These are phyloP conservation scores for Amblyteles armatorius DNA, from an alignment of 2,888 invertebrate genomes.

Conservation along the genomic window DNA sequence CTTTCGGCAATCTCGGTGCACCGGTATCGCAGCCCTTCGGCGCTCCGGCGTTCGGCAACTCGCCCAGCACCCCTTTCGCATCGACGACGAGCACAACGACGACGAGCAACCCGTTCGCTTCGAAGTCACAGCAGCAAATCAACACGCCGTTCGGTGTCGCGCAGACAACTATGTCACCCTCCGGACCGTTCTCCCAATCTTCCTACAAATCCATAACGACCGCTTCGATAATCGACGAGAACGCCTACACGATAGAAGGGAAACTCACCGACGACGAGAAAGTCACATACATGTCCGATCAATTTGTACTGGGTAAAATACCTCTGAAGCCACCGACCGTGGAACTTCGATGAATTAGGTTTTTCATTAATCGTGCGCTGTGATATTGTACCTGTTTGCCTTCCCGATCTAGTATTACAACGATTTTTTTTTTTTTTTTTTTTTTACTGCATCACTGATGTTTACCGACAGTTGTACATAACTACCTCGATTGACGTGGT, in stretches of 20 bases:
- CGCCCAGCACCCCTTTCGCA: constrained; percentile 60
- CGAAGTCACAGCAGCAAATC: constrained; percentile 59
- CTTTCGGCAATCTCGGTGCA: constrained; percentile 32
- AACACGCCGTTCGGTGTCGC: constrained; percentile 66
- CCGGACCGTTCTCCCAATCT: constrained; percentile 70
- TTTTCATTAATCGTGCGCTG: constrained; percentile 44
- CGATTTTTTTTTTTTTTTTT: constrained; percentile 20
- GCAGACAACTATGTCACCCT: constrained; percentile 60
- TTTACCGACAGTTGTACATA: constrained; percentile 23
- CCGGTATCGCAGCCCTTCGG: constrained; percentile 52
- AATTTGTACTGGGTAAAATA: constrained; percentile 79
- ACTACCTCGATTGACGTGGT: not conserved
- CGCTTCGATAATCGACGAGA: constrained; percentile 74
- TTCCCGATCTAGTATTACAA: not conserved
- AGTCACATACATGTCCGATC: constrained; percentile 74
- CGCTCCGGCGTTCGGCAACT: constrained; percentile 38
- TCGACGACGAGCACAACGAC: constrained; percentile 59
- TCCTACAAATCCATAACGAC: constrained; percentile 68
- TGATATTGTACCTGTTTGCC: constrained; percentile 51
- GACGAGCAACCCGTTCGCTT: constrained; percentile 68
- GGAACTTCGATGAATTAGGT: constrained; percentile 75
- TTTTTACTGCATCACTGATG: not conserved
- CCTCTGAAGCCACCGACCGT: constrained; percentile 80
- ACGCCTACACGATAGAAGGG: constrained; percentile 75
- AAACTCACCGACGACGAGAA: constrained; percentile 81